Evolutionary conservation across 2,888 invertebrate genomes (phyloP).

Genomic region (Sarcophaga rosellei): DNA sequence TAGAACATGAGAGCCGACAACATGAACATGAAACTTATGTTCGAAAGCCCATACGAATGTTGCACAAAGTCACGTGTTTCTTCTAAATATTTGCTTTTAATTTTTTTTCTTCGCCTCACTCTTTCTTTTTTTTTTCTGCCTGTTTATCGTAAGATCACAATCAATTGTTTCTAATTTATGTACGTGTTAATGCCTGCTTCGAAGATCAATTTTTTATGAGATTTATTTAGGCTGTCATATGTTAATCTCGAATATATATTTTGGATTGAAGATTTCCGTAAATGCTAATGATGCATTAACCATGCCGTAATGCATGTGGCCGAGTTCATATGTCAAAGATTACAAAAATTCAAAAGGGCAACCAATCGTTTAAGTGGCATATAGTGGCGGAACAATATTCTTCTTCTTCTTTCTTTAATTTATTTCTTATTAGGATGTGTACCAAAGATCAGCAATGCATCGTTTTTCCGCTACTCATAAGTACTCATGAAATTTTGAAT

Average conservation of each 20-base stretch:
- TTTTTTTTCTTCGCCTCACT: not conserved
- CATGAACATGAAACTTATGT: constrained; percentile 59
- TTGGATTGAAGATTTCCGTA: not conserved
- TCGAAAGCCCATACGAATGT: constrained; percentile 16
- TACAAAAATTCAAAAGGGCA: not conserved
- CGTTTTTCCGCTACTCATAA: too few relatives aligned
- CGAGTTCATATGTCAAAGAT: constrained; percentile 19
- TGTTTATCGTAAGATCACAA: constrained; percentile 30
- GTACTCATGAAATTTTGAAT: too few relatives aligned
- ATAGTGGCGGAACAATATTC: too few relatives aligned
- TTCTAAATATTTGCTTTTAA: constrained; percentile 1
- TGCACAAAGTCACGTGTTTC: constrained; percentile 52
- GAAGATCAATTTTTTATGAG: constrained; percentile 33
- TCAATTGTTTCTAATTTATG: constrained; percentile 64
- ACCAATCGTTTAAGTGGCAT: too few relatives aligned
- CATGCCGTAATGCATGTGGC: constrained; percentile 64
- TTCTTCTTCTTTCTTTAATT: too few relatives aligned
- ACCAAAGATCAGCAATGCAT: too few relatives aligned
- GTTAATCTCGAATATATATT: constrained; percentile 33
- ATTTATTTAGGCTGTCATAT: constrained; percentile 51
- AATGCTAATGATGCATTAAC: constrained; percentile 57
- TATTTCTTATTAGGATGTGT: too few relatives aligned
- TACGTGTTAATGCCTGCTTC: constrained; percentile 47
- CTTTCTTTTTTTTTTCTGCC: not conserved
- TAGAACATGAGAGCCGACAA: not conserved